These are phyloP conservation scores for Polyommatus iphigenia DNA, from an alignment of 2,888 invertebrate genomes.

Conservation along the genomic window DNA sequence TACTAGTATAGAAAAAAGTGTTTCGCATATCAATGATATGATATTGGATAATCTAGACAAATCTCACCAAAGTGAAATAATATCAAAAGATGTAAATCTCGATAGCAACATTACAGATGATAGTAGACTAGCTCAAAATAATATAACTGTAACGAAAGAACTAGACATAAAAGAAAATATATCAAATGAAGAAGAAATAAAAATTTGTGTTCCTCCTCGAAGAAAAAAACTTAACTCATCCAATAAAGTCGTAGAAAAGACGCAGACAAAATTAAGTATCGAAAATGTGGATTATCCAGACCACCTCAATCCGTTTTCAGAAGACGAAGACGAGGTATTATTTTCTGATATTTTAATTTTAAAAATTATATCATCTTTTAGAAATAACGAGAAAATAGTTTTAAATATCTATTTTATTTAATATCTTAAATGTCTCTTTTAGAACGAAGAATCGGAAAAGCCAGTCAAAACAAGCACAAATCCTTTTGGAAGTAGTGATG, in stretches of 20 bases:
- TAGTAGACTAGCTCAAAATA: slow-evolving; percentile 61
- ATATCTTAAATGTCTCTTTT: slow-evolving; percentile 26
- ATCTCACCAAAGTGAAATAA: slow-evolving; percentile 35
- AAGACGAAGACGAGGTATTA: slow-evolving; percentile 78
- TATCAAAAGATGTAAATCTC: slow-evolving; percentile 44
- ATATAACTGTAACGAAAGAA: slow-evolving; percentile 27
- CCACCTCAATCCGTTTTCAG: slow-evolving; percentile 91
- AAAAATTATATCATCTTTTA: background rate
- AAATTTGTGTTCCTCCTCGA: slow-evolving; percentile 70
- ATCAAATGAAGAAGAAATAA: slow-evolving; percentile 54
- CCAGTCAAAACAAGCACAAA: slow-evolving; percentile 77
- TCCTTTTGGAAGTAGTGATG: slow-evolving; percentile 85
- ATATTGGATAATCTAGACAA: slow-evolving; percentile 44
- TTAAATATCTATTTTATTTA: background rate
- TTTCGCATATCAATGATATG: slow-evolving; percentile 46
- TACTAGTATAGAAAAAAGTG: slow-evolving; percentile 45
- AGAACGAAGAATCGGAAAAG: slow-evolving; percentile 45
- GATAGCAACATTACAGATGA: slow-evolving; percentile 69
- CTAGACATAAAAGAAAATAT: slow-evolving; percentile 23
- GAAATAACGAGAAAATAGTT: background rate
- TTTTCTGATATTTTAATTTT: slow-evolving; percentile 29
- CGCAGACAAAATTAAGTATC: slow-evolving; percentile 25
- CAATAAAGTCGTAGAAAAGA: slow-evolving; percentile 16
- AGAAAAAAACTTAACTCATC: slow-evolving; percentile 56
- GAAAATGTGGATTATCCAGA: slow-evolving; percentile 82